phyloP scores from a whole-genome alignment of 2,888 invertebrate genomes.

The Xestia sexstrigata region DNA sequence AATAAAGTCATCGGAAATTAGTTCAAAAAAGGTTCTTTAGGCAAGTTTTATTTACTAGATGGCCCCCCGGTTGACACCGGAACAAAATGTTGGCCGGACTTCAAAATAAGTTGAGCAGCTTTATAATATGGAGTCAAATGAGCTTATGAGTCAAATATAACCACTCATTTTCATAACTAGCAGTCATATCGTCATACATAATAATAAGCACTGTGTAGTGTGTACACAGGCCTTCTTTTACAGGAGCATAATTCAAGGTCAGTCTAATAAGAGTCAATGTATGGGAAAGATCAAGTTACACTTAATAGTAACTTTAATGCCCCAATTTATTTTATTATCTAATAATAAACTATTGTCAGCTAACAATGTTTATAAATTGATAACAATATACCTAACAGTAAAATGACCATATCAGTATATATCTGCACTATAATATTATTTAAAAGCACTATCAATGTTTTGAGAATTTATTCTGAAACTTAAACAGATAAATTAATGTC shows the following conservation, averaged over 20 bases:
- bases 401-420: slow-evolving; percentile 3
- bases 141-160: not conserved
- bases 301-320: slow-evolving; percentile 5
- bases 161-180: slow-evolving; percentile 12
- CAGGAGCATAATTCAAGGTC: slow-evolving; percentile 47
- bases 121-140: not conserved
- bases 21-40: too few species aligned
- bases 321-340: slow-evolving; percentile 31
- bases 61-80: too few species aligned
- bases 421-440: too few species aligned
- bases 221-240: slow-evolving; percentile 1
- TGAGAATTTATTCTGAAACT: too few species aligned
- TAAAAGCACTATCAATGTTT: slow-evolving; percentile 11
- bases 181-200: slow-evolving; percentile 13
- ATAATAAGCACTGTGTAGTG: not conserved
- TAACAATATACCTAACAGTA: slow-evolving; percentile 12
- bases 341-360: slow-evolving; percentile 10
- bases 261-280: slow-evolving; percentile 22
- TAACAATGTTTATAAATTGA: slow-evolving; percentile 32
- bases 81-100: too few species aligned
- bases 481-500: too few species aligned
- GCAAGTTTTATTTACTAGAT: too few species aligned
- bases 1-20: too few species aligned
- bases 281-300: slow-evolving; percentile 43
- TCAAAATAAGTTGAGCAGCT: too few species aligned